Evolutionary conservation across 2,113 vertebrate genomes (phyloP).

Genomic region (Gobius niger): DNA sequence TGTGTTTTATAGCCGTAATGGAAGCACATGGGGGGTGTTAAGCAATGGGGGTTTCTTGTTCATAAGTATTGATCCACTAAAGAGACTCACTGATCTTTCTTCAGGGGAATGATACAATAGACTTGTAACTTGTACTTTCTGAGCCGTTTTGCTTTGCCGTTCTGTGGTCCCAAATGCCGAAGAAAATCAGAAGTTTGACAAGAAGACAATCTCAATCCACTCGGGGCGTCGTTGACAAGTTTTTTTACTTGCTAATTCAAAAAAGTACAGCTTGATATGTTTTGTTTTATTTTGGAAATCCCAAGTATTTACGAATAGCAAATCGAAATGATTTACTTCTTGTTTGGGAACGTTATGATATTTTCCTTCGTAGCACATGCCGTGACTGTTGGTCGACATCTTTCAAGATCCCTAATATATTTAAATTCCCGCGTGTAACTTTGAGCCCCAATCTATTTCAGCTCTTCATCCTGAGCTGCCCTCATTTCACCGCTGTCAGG

Average conservation of each 20-base stretch:
- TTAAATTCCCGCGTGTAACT: slow-evolving; percentile 34
- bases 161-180: background rate
- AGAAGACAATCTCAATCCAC: background rate
- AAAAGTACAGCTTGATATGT: background rate
- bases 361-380: slow-evolving; percentile 15
- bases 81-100: slow-evolving; percentile 8
- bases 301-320: background rate
- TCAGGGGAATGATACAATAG: background rate
- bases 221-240: background rate
- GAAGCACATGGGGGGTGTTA: background rate
- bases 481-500: slow-evolving; percentile 28
- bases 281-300: background rate
- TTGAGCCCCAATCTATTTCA: slow-evolving; percentile 32
- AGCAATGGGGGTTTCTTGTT: background rate
- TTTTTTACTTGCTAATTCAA: background rate
- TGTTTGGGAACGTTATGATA: slow-evolving; percentile 8
- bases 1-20: background rate
- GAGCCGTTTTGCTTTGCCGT: background rate
- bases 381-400: slow-evolving; percentile 8
- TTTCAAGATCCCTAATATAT: slow-evolving; percentile 39
- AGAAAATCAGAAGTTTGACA: background rate
- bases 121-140: background rate
- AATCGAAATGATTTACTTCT: background rate
- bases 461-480: slow-evolving; percentile 34
- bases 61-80: background rate